These are phyloP conservation scores for Lottia scabra DNA, from an alignment of 2,888 invertebrate species.

Conservation along the genomic window DNA sequence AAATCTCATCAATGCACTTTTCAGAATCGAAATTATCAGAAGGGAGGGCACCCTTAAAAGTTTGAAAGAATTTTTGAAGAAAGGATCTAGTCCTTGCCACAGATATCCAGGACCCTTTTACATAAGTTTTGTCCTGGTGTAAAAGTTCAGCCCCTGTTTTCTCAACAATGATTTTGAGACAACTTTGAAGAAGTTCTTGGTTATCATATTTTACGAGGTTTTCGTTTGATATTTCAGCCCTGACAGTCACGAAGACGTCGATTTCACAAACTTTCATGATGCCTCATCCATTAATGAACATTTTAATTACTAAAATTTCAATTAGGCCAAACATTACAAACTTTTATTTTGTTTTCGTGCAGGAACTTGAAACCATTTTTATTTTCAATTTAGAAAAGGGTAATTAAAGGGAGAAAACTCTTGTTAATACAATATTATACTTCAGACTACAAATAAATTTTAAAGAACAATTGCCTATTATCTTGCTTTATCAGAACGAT, in stretches of 20 bases:
- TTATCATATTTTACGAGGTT: slow-evolving; percentile 28
- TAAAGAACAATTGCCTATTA: no score
- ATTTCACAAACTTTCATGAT: neutral
- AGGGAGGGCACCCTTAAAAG: neutral
- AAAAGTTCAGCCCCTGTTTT: slow-evolving; percentile 23
- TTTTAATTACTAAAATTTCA: no score
- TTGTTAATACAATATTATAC: no score
- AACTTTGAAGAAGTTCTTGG: slow-evolving; percentile 21
- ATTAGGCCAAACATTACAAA: no score
- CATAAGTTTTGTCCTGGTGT: slow-evolving; percentile 11
- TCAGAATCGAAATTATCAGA: slow-evolving; percentile 1
- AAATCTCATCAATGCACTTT: slow-evolving; percentile 1
- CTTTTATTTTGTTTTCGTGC: no score
- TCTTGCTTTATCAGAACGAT: no score
- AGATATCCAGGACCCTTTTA: slow-evolving; percentile 28
- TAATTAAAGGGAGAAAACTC: no score
- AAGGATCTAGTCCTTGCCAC: slow-evolving; percentile 20
- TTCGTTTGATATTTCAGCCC: slow-evolving; percentile 30
- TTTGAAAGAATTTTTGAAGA: slow-evolving; percentile 16
- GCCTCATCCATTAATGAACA: no score
- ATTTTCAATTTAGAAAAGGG: no score
- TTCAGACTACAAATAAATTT: no score
- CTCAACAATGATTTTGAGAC: slow-evolving; percentile 19
- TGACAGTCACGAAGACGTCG: slow-evolving; percentile 28
- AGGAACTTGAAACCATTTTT: no score